phyloP scores from a whole-genome alignment of 2,888 invertebrate species.

The Globia sparganii region DNA sequence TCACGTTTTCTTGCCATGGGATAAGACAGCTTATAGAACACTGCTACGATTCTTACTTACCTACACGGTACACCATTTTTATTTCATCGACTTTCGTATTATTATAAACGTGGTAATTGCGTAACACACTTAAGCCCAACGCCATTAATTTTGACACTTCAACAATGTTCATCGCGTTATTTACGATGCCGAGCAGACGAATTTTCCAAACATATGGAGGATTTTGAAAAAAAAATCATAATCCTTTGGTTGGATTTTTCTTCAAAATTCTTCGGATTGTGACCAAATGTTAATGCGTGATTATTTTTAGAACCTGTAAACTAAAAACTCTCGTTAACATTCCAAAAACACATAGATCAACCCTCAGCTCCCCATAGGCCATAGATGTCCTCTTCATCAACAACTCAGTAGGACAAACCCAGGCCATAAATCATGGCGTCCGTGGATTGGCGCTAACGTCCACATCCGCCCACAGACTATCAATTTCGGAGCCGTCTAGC shows the following conservation, averaged over 20 bases:
- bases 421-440: conserved; percentile 70
- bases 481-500: conserved; percentile 71
- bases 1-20: not conserved
- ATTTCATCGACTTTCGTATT: not conserved
- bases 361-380: conserved; percentile 36
- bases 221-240: too few relatives aligned
- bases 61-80: not conserved
- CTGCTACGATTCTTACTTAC: not conserved
- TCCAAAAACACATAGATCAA: conserved; percentile 42
- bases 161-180: not conserved
- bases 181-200: not conserved
- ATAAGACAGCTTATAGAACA: not conserved
- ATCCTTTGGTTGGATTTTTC: too few relatives aligned
- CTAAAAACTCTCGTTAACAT: conserved; percentile 11
- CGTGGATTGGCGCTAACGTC: conserved; percentile 72
- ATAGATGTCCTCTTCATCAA: conserved; percentile 62
- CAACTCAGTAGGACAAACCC: conserved; percentile 63
- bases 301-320: conserved; percentile 1
- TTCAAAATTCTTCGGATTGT: too few relatives aligned
- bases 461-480: conserved; percentile 76
- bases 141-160: not conserved
- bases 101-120: not conserved
- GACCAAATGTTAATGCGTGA: too few relatives aligned
- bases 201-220: not conserved
- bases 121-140: not conserved